Evolutionary conservation across 2,113 vertebrate genomes (phyloP), one percentile per base, ranked within the genome.

Genomic region (Falcunculus frontatus): DNA sequence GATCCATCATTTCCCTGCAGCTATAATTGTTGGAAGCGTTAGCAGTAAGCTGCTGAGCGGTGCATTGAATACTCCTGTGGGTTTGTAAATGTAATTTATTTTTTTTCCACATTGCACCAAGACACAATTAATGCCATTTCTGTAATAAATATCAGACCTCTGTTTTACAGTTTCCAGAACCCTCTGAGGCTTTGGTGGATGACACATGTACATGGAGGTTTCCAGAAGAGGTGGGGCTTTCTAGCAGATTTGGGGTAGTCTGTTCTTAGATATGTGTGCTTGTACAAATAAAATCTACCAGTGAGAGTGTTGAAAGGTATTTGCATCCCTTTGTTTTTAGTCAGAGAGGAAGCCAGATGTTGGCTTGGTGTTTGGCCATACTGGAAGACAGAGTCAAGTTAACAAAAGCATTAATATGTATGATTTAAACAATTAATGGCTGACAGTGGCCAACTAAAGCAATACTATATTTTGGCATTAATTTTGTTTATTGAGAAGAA

Each of bases 1-100:
- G 84, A 94, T 94, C 93, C 78, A 86, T 94, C 91, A 91, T 95
- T 95, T 96, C 87, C 87, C 92, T 90, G 87, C 92, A 95, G 76
- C 82, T 88, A 44, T 96, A 96, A 94, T 90, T 96, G 94, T 80
- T 95, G 82, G 75, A 88, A 95, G 53, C 3, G 13, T 80, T 91
- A 44, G 82, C 75, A 94, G 78, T 73, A 83, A 85, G 82, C 78
- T 93, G 91, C 85, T 69, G 91, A 94, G 74, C 49, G 2, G 19
- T 77, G 70, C 59, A 29, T 5, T 74, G 78, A 95, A 88, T 95
- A 68, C 93, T 95, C 78, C 46, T 70, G 90, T 87, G 93, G 63
- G 9, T 80, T 93, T 85, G 79, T 35, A 94, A 95, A 93, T 74
- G 85, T 80, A 85, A 68, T 75, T 81, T 93, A 30, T 79, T 87